Conservation (phyloP, 1,140 invertebrate genomes). For the Aphis gossypii region DNA sequence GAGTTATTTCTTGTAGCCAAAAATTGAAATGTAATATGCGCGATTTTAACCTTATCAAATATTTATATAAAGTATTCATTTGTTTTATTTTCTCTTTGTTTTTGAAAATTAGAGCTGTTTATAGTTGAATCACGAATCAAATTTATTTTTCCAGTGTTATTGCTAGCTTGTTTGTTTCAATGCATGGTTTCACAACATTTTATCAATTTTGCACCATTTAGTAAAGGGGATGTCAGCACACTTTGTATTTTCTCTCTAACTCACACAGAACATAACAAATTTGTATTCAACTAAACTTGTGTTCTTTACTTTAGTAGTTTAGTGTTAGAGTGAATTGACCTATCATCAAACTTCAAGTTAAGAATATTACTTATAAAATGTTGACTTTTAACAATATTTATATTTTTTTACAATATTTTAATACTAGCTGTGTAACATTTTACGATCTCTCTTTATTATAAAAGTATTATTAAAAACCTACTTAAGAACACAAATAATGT, state of each 20-base stretch:
- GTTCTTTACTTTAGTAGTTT: neutral
- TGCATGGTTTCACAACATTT: neutral
- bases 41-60: neutral
- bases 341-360: neutral
- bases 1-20: neutral
- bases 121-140: neutral
- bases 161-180: neutral
- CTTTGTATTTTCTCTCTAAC: neutral
- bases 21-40: neutral
- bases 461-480: too few relatives aligned
- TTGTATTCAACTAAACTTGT: neutral
- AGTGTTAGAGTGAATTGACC: neutral
- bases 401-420: neutral
- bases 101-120: neutral
- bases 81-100: slow-evolving; percentile 12
- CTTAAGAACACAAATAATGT: too few relatives aligned
- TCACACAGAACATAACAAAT: neutral
- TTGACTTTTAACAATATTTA: neutral
- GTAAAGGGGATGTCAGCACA: neutral
- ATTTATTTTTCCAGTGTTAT: neutral
- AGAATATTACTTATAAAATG: neutral
- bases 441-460: neutral
- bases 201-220: neutral
- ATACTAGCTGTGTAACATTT: neutral
- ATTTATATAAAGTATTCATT: slow-evolving; percentile 4